Evolutionary conservation across 2,113 vertebrate species (phyloP).

Genomic region (human): GRCh38 chr16:80357501-80358000

Average conservation of each 20-base stretch:
- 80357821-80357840: background rate
- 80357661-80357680: background rate
- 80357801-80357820: background rate
- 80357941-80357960: background rate
- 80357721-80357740: background rate
- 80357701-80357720: background rate
- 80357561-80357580: no score
- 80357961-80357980: background rate
- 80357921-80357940: background rate
- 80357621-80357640: background rate
- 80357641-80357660: background rate
- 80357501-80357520: no score
- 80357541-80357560: rapidly evolving
- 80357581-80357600: no score
- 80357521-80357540: no score
- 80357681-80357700: background rate
- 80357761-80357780: background rate
- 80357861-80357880: background rate
- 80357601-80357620: no score
- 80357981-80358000: background rate
- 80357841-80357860: background rate
- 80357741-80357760: background rate
- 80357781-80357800: rapidly evolving
- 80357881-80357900: background rate
- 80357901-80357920: background rate